These are phyloP conservation scores for Tyto alba DNA, from an alignment of 2,113 vertebrate species.

Conservation along the genomic window DNA sequence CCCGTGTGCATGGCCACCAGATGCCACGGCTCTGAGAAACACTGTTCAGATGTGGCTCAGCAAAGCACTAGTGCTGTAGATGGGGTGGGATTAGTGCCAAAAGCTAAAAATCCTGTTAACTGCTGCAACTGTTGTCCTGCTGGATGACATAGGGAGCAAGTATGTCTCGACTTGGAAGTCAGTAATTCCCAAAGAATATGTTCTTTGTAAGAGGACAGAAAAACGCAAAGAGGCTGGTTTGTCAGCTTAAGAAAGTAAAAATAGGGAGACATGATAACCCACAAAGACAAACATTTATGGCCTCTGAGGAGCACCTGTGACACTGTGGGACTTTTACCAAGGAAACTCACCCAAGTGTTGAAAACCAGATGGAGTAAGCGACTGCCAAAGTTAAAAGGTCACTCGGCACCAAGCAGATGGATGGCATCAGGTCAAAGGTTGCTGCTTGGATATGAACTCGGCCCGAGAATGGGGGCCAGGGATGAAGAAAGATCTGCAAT, in stretches of 20 bases:
- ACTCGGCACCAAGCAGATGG: not conserved
- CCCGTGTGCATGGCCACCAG: not conserved
- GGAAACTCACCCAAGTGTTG: not conserved
- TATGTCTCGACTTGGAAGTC: rapidly evolving
- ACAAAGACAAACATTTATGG: not conserved
- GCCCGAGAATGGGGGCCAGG: not conserved
- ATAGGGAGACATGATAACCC: not conserved
- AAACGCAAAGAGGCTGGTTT: not conserved
- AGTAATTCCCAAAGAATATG: not conserved
- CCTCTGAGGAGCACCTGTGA: not conserved
- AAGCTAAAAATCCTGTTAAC: not conserved
- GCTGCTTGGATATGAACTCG: not conserved
- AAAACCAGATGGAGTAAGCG: not conserved
- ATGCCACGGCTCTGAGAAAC: not conserved
- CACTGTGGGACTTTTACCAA: not conserved
- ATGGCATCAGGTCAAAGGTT: not conserved
- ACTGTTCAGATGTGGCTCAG: not conserved
- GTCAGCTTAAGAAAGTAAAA: not conserved
- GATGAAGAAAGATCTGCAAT: not conserved
- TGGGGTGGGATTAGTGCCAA: not conserved
- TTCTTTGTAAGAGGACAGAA: not conserved
- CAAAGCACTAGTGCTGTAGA: not conserved
- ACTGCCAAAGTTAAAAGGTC: not conserved
- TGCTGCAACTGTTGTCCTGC: not conserved
- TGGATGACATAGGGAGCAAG: not conserved